A percentile compares a stretch with the other conserved stretches of the same genome.
Conservation (phyloP, 2,797 vertebrate species). For the Euthynnus affinis region DNA sequence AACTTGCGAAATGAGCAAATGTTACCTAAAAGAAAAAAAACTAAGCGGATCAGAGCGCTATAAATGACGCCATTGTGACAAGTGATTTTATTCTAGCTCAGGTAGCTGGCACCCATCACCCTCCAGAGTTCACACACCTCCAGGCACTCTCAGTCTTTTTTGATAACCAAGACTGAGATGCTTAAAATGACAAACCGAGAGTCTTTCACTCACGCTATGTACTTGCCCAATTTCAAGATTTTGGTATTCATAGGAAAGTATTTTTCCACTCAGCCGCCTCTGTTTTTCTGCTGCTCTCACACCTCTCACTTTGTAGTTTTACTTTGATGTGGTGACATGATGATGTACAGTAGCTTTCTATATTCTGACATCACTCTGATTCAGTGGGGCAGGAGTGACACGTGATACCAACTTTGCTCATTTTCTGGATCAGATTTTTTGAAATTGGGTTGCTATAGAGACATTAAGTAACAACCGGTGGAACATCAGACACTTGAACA, state of each 20-base stretch:
- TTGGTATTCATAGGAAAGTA: slow-evolving; percentile 46
- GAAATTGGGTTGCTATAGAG: not conserved
- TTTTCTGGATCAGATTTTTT: not conserved
- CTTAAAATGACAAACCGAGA: slow-evolving; percentile 63
- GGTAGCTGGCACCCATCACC: slow-evolving; percentile 31
- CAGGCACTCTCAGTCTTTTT: slow-evolving; percentile 44
- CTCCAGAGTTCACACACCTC: slow-evolving; percentile 65
- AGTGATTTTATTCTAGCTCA: slow-evolving; percentile 45
- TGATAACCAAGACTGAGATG: slow-evolving; percentile 60
- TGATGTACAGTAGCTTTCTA: slow-evolving; percentile 52
- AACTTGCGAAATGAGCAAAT: not conserved
- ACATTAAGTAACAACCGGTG: not conserved
- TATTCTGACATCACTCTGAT: slow-evolving; percentile 41
- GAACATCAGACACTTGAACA: not conserved
- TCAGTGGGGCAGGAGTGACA: slow-evolving; percentile 1
- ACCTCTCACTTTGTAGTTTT: slow-evolving; percentile 28
- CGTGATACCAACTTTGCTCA: not conserved
- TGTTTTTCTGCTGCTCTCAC: slow-evolving; percentile 31
- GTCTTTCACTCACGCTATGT: slow-evolving; percentile 65
- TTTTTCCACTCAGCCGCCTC: slow-evolving; percentile 51
- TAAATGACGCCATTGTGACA: slow-evolving; percentile 15
- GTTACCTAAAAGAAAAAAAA: not conserved
- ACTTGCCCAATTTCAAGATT: slow-evolving; percentile 60
- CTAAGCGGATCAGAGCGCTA: not conserved
- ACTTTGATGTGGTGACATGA: slow-evolving; percentile 64